Evolutionary conservation across 2,888 invertebrate genomes (phyloP).

Genomic region (Melipona beecheii): DNA sequence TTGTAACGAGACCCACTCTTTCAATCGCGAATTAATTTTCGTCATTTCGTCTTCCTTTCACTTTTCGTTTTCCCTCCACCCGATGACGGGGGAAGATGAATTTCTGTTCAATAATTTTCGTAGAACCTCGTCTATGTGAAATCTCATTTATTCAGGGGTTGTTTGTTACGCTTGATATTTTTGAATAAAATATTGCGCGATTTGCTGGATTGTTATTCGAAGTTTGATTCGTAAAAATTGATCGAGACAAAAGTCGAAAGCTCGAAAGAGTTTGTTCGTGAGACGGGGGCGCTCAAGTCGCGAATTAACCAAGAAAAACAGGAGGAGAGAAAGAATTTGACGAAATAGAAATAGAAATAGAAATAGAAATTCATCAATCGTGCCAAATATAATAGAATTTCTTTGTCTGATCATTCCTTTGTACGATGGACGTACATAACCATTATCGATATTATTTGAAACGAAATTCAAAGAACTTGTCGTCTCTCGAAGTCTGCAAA

Average conservation of each 20-base stretch:
- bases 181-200: neutral
- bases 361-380: neutral
- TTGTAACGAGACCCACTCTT: neutral
- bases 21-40: neutral
- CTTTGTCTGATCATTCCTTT: neutral
- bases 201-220: neutral
- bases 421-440: too few species aligned
- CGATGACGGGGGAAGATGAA: constrained; percentile 1
- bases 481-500: neutral
- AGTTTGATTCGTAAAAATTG: neutral
- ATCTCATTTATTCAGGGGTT: neutral
- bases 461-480: neutral
- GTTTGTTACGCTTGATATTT: neutral
- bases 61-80: neutral
- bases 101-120: constrained; percentile 1
- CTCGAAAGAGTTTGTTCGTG: neutral
- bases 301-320: neutral
- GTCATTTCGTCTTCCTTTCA: neutral
- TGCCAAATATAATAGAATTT: neutral
- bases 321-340: neutral
- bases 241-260: neutral
- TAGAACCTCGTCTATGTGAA: constrained; percentile 2
- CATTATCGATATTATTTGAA: neutral
- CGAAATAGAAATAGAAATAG: neutral
- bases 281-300: neutral